Evolutionary conservation across 2,888 invertebrate species (phyloP), one percentile per base, ranked within the genome.

Genomic region (Dryadula phaetusa): DNA sequence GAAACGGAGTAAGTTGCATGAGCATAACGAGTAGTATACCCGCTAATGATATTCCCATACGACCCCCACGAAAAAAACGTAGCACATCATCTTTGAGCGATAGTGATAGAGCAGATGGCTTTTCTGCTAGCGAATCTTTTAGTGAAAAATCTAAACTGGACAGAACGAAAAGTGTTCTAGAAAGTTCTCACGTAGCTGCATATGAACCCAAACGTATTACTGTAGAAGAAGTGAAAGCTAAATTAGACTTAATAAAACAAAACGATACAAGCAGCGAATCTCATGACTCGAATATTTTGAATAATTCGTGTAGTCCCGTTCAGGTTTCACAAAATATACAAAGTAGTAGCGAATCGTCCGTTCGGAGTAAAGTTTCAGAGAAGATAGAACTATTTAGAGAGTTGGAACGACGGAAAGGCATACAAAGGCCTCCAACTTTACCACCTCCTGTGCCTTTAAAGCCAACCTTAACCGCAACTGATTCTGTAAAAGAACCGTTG

Each of bases 21-120:
- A 96, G 96, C 76, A 93, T 96, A 62, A 95, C 96, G 0, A 95
- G 95, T 74, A 95, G 95, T 82, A 64, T 93, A 82, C 82, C 88
- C 73, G 79, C 84, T 2, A 85, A 85, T 70, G 90, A 90, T 40
- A 85, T 93, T 18, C 96, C 97, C 0, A 89, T 95, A 0, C 92
- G 97, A 76, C 97, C 97, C 0, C 96, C 96, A 0, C 93, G 97
- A 64, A 95, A 95, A 75, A 97, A 97, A 82, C 94, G 95, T 69
- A 94, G 94, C 70, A 94, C 95, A 1, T 95, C 94, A 56, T 95
- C 95, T 2, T 80, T 94, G 37, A 94, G 94, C 74, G 94, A 94
- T 70, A 94, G 94, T 76, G 95, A 95, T 71, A 89, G 92, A 75
- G 91, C 93, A 44, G 94, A 94, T 71, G 92, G 92, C 6, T 90